Percentiles rank a stretch among this genome's conserved stretches.
Conservation (phyloP, 2,113 vertebrate genomes). For the Neofelis nebulosa region DNA sequence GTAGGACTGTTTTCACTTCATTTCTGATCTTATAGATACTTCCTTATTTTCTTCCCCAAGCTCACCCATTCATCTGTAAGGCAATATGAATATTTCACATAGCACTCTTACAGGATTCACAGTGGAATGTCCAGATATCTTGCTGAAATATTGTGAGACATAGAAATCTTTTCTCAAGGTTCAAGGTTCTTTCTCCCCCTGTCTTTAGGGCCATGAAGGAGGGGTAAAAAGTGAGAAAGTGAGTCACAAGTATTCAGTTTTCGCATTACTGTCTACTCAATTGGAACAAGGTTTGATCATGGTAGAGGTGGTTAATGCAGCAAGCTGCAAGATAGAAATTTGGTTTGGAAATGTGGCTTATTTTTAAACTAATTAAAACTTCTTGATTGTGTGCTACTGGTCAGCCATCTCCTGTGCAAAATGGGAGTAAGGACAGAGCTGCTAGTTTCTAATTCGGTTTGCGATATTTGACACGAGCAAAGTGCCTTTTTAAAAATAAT, state of each 20-base stretch:
- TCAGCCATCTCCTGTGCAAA: neutral
- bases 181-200: neutral
- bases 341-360: neutral
- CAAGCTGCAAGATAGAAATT: neutral
- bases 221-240: neutral
- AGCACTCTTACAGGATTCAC: fast-evolving
- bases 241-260: neutral
- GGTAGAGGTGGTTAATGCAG: neutral
- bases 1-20: neutral
- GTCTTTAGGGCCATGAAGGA: neutral
- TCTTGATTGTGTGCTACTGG: neutral
- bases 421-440: neutral
- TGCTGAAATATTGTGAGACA: neutral
- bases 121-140: neutral
- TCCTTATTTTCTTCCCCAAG: neutral
- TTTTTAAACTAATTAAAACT: neutral
- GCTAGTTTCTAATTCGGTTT: neutral
- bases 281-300: neutral
- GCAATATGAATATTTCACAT: neutral
- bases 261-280: neutral
- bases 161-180: neutral
- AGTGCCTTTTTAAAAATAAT: neutral
- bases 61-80: neutral
- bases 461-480: neutral
- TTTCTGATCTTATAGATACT: neutral